A percentile compares a stretch with the other conserved stretches of the same genome.
phyloP scores from a whole-genome alignment of 2,113 vertebrate species.

The Helogale parvula region DNA sequence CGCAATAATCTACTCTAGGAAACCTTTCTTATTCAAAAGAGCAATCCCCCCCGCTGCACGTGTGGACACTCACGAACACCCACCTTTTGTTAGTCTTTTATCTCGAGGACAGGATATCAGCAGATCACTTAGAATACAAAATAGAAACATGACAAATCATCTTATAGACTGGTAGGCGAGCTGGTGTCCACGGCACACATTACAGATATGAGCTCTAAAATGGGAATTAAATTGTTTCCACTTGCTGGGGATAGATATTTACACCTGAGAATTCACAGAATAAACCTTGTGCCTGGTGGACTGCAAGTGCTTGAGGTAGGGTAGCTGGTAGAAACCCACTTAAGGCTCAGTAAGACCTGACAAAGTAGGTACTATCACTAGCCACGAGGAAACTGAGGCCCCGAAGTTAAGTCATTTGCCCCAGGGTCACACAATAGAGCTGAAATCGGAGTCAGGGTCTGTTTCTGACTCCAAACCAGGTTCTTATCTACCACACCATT shows the following conservation, averaged over 20 bases:
- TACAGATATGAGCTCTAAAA: not conserved
- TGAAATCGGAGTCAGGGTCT: not conserved
- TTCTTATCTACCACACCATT: not conserved
- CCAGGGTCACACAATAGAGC: not conserved
- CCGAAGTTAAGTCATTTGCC: not conserved
- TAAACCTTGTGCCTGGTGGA: not conserved
- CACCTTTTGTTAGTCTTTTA: not conserved
- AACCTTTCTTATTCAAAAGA: not conserved
- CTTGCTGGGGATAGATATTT: not conserved
- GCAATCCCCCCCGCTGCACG: not conserved
- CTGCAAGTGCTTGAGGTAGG: not conserved
- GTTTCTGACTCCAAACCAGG: not conserved
- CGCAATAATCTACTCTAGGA: not conserved
- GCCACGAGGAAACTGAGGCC: not conserved
- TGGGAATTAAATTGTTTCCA: not conserved
- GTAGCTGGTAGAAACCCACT: not conserved
- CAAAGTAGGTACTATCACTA: not conserved
- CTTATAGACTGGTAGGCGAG: not conserved
- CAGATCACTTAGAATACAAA: not conserved
- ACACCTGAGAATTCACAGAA: not conserved
- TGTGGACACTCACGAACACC: rapidly evolving
- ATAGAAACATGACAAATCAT: too few species aligned
- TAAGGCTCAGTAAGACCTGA: not conserved
- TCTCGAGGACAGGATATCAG: not conserved
- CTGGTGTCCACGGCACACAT: rapidly evolving